These are phyloP conservation scores for Lepilemur septentrionalis DNA, from an alignment of 2,797 vertebrate species.

Conservation along the genomic window DNA sequence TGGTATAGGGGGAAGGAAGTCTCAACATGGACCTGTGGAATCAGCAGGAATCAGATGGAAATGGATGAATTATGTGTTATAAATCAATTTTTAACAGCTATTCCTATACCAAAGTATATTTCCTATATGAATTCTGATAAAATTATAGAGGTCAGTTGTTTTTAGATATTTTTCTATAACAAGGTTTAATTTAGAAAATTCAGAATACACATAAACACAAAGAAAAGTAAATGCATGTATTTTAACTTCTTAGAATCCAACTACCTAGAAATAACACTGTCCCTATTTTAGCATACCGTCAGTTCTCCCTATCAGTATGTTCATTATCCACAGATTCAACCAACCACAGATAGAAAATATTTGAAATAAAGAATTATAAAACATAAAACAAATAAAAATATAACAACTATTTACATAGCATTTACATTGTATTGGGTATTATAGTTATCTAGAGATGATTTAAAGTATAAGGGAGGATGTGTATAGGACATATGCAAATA, in stretches of 20 bases:
- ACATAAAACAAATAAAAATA: neutral
- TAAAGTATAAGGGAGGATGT: neutral
- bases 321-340: neutral
- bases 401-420: neutral
- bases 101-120: neutral
- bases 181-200: slow-evolving; percentile 25
- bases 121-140: neutral
- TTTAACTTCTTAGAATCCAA: neutral
- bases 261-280: neutral
- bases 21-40: neutral
- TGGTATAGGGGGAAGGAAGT: neutral
- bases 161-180: slow-evolving; percentile 13
- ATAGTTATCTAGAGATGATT: neutral
- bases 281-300: neutral
- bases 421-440: neutral
- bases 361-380: neutral
- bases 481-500: neutral
- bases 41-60: neutral
- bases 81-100: neutral
- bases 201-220: neutral
- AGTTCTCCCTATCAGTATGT: neutral
- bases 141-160: neutral
- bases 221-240: neutral
- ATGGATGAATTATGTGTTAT: neutral
- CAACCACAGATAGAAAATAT: neutral